Percentiles rank a stretch among this genome's conserved stretches.
These are phyloP conservation scores for Melanostoma mellinum DNA, from an alignment of 2,888 invertebrate species.

Conservation along the genomic window DNA sequence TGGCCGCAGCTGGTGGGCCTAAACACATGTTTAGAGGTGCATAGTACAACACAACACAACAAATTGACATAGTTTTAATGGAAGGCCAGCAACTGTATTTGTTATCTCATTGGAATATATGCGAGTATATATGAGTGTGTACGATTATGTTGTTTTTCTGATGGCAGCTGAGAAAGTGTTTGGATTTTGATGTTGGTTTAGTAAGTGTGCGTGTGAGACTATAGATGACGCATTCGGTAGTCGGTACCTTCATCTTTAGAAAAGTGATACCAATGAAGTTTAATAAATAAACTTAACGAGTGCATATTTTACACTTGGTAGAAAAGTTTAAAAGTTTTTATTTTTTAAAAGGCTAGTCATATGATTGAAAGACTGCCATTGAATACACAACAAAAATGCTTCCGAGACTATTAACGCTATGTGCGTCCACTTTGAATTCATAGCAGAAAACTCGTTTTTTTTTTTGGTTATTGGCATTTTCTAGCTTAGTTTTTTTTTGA, in stretches of 20 bases:
- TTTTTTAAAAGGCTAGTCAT: too few relatives aligned
- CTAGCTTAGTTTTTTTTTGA: too few relatives aligned
- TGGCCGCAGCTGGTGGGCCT: constrained; percentile 35
- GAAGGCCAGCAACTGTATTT: constrained; percentile 31
- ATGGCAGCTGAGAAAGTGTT: background rate
- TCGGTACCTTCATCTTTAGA: background rate
- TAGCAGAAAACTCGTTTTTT: too few relatives aligned
- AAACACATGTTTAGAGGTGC: constrained; percentile 46
- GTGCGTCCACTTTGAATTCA: too few relatives aligned
- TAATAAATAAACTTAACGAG: too few relatives aligned
- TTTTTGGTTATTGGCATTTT: too few relatives aligned
- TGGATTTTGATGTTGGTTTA: background rate
- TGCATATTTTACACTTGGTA: too few relatives aligned
- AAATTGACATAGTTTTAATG: constrained; percentile 45
- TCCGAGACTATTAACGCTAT: too few relatives aligned
- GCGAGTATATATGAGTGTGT: background rate
- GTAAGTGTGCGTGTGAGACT: background rate
- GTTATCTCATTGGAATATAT: constrained; percentile 36
- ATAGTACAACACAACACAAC: constrained; percentile 39
- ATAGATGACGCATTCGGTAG: constrained; percentile 13
- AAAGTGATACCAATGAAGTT: background rate
- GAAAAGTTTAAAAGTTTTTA: too few relatives aligned
- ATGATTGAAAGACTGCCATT: too few relatives aligned
- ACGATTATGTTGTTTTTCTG: background rate
- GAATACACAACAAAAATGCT: too few relatives aligned